Evolutionary conservation across 2,797 vertebrate genomes (phyloP).

Genomic region (Carcharodon carcharias): DNA sequence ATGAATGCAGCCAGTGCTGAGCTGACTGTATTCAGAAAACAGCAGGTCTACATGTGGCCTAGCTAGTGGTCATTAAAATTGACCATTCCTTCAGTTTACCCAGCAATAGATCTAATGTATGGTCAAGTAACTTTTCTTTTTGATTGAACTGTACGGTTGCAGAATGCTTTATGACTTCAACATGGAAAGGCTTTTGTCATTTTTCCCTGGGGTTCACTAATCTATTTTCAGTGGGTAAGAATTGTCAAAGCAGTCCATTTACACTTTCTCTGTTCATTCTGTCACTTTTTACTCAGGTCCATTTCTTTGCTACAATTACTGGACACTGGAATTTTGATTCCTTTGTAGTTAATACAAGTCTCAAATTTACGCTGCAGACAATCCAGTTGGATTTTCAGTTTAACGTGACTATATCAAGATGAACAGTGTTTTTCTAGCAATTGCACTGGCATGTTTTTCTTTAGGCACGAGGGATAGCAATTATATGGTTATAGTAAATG

Average conservation of each 20-base stretch:
- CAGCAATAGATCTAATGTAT: too few species aligned
- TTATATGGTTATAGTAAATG: background rate
- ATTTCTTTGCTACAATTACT: background rate
- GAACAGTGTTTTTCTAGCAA: constrained; percentile 11
- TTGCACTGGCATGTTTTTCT: background rate
- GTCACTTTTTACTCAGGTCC: background rate
- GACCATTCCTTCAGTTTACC: too few species aligned
- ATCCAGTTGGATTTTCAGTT: background rate
- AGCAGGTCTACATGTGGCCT: too few species aligned
- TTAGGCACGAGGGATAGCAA: background rate
- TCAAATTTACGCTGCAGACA: background rate
- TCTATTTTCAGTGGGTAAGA: background rate
- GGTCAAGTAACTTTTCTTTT: background rate
- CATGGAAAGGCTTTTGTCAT: background rate
- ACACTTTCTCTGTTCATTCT: background rate
- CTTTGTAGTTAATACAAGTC: background rate
- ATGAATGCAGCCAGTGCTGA: too few species aligned
- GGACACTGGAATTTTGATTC: background rate
- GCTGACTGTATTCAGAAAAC: too few species aligned
- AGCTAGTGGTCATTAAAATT: too few species aligned
- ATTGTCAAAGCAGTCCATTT: background rate
- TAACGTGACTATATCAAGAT: background rate
- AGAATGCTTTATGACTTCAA: background rate
- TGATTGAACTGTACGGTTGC: background rate
- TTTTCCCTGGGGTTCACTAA: background rate